Evolutionary conservation across 2,797 vertebrate species (phyloP).

Genomic region (Discoglossus pictus): DNA sequence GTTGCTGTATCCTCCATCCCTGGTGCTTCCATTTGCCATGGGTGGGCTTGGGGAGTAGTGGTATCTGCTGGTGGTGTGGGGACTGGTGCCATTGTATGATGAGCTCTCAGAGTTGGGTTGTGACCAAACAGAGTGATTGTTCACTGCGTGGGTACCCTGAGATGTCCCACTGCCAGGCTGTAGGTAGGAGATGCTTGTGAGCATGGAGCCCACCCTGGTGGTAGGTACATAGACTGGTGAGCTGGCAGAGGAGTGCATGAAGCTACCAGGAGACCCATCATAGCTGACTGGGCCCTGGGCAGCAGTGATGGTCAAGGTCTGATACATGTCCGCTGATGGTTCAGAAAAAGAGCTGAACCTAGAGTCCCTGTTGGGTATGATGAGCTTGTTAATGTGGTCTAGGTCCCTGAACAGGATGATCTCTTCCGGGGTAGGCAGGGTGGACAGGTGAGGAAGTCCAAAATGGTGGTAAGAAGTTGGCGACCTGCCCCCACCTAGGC

Average conservation of each 20-base stretch:
- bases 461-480: slow-evolving; percentile 83
- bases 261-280: slow-evolving; percentile 82
- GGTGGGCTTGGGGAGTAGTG: slow-evolving; percentile 91
- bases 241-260: slow-evolving; percentile 92
- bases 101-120: slow-evolving; percentile 89
- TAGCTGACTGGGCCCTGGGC: slow-evolving; percentile 87
- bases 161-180: slow-evolving; percentile 79
- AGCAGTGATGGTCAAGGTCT: slow-evolving; percentile 88
- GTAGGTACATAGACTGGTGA: slow-evolving; percentile 96
- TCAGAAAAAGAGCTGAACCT: slow-evolving; percentile 84
- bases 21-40: slow-evolving; percentile 81
- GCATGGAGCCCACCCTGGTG: slow-evolving; percentile 88
- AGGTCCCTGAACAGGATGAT: slow-evolving; percentile 91
- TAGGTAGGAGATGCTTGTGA: slow-evolving; percentile 88
- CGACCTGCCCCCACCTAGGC: slow-evolving; percentile 71
- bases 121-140: slow-evolving; percentile 86
- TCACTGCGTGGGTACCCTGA: slow-evolving; percentile 81
- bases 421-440: slow-evolving; percentile 81
- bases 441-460: slow-evolving; percentile 79
- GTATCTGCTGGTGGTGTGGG: slow-evolving; percentile 86
- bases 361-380: slow-evolving; percentile 83
- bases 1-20: slow-evolving; percentile 80
- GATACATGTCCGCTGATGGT: slow-evolving; percentile 90
- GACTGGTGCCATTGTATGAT: slow-evolving; percentile 83
- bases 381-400: slow-evolving; percentile 90